Evolutionary conservation across 1,140 invertebrate species (phyloP).

Genomic region (Atopsyche davidsoni): DNA sequence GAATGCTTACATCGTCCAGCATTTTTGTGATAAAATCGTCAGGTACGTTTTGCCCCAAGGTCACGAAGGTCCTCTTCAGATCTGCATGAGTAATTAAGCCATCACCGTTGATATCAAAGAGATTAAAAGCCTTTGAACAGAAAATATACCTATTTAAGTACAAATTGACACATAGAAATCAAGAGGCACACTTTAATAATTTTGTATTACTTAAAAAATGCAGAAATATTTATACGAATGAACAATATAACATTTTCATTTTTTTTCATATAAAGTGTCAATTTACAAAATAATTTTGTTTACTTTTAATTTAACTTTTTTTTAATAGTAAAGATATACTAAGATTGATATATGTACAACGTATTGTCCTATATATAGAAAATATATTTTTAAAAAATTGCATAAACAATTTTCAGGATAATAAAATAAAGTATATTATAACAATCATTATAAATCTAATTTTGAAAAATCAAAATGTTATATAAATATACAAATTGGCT

Average conservation of each 20-base stretch:
- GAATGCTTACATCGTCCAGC: slow-evolving; percentile 48
- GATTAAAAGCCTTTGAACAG: slow-evolving; percentile 49
- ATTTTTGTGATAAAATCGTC: slow-evolving; percentile 51
- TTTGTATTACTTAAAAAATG: no score
- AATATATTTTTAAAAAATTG: no score
- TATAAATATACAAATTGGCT: no score
- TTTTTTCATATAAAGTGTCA: no score
- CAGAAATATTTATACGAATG: neutral
- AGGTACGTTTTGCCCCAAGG: slow-evolving; percentile 49
- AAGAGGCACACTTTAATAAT: neutral
- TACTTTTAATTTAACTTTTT: no score
- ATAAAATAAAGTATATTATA: slow-evolving; percentile 13
- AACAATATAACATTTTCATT: neutral
- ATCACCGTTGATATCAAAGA: slow-evolving; percentile 55
- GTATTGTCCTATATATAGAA: no score
- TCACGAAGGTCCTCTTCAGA: slow-evolving; percentile 50
- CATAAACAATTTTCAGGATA: no score
- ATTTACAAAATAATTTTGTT: no score
- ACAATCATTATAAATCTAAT: neutral
- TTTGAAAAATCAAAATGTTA: no score
- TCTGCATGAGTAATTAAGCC: slow-evolving; percentile 54
- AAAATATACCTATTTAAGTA: neutral
- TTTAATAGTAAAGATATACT: no score
- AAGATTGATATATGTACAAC: no score
- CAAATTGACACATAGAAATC: neutral